A percentile compares a stretch with the other conserved stretches of the same genome.
Evolutionary conservation across 2,888 invertebrate genomes (phyloP).

Genomic region (Synergus itoensis): DNA sequence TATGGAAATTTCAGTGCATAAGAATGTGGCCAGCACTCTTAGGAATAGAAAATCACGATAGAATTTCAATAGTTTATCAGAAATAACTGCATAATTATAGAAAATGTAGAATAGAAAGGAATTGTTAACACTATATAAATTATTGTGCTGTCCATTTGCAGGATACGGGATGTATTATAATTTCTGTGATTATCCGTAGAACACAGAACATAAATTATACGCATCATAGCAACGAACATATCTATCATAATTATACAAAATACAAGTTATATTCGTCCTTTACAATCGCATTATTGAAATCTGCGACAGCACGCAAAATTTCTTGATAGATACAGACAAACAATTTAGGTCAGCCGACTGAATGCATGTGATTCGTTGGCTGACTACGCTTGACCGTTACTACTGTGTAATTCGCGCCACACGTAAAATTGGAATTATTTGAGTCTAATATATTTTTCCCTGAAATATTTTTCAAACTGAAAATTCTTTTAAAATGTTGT

Average conservation of each 20-base stretch:
- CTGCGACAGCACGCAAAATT: neutral
- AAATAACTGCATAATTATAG: neutral
- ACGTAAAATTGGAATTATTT: neutral
- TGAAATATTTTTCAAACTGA: neutral
- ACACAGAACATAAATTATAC: neutral
- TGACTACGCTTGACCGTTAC: neutral
- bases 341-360: neutral
- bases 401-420: neutral
- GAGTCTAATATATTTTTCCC: neutral
- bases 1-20: neutral
- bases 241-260: neutral
- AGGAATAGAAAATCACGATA: neutral
- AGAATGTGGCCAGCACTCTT: neutral
- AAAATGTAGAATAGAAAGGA: neutral
- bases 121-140: neutral
- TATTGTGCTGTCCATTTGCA: neutral
- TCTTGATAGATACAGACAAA: neutral
- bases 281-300: neutral
- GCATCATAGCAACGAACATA: neutral
- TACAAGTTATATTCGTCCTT: neutral
- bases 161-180: neutral
- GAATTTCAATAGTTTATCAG: neutral
- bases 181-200: neutral
- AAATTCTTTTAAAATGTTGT: neutral
- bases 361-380: neutral